Evolutionary conservation across 2,888 invertebrate genomes (phyloP), one percentile per base, ranked within the genome.

Genomic region (Tetanocera ferruginea): DNA sequence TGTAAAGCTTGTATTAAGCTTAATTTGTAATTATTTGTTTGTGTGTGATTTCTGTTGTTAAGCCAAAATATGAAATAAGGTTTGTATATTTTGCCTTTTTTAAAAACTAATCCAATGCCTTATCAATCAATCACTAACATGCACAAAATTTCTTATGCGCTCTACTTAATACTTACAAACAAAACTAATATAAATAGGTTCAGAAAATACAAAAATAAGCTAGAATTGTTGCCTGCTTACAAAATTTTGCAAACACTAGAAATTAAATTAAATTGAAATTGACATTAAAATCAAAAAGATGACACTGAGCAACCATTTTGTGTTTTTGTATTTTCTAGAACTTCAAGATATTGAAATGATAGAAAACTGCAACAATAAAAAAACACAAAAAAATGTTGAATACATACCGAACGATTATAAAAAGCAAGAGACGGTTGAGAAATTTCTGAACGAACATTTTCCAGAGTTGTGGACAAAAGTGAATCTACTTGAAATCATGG

Each of bases 361-460:
- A n/a, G 37, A 43, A 19, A 25, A 25, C 23, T 14, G 17, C 17
- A 49, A n/a, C 31, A 62, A 69, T 8, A 37, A 51, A 37, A 76
- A 72, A 72, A 31, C 69, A 57, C 77, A 79, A 77, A 17, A 76
- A 0, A 73, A 72, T 70, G 76, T 79, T 62, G 73, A 76, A 9
- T 78, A 78, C 69, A 79, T 84, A 37, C 87, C 86, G 2, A 77
- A 76, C 9, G 80, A 83, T 72, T 85, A 79, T 69, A 81, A 81
- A 52, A 72, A 75, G 2, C 64, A 31, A 78, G 79, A 83, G n/a
- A 78, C 82, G n/a, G 76, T 86, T 0, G 64, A 52, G 19, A 62
- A 66, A 43, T 87, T 86, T 77, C 31, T 83, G 28, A n/a, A 49
- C 71, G 73, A 66, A 5, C 72, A 78, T 19, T 51, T 81, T 28